These are phyloP conservation scores for Phataginus tetradactyla DNA, from an alignment of 2,797 vertebrate species.

Conservation along the genomic window DNA sequence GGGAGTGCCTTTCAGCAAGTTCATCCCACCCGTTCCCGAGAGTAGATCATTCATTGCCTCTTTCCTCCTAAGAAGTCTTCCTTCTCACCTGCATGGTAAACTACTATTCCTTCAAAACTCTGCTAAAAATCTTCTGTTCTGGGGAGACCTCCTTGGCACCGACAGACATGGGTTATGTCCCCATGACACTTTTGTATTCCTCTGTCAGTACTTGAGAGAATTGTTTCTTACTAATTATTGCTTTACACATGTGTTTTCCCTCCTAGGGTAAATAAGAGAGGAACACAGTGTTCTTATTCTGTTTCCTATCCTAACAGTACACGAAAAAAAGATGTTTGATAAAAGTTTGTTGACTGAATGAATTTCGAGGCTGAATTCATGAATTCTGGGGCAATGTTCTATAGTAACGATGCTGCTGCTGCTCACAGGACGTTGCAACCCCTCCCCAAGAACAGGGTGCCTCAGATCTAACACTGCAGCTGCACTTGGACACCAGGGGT, in stretches of 20 bases:
- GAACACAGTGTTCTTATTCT: neutral
- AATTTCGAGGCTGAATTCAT: neutral
- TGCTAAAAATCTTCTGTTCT: neutral
- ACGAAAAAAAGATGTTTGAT: neutral
- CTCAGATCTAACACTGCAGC: neutral
- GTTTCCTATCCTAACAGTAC: neutral
- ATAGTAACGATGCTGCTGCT: rapidly evolving
- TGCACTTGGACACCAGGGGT: too few relatives aligned
- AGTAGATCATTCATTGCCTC: neutral
- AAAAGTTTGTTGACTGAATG: neutral
- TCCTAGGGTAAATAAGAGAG: neutral
- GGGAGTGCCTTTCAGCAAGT: neutral
- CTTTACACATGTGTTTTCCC: neutral
- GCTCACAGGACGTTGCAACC: rapidly evolving
- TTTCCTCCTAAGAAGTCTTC: neutral
- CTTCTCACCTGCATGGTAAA: neutral
- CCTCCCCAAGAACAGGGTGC: rapidly evolving
- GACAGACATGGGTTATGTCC: neutral
- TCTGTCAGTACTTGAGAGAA: neutral
- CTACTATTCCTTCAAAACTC: neutral
- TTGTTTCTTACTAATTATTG: neutral
- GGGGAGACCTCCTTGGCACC: neutral
- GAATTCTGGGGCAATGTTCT: neutral
- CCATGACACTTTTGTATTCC: neutral
- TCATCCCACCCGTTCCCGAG: neutral